phyloP scores from a whole-genome alignment of 2,113 vertebrate genomes.

The Ailuropoda melanoleuca region DNA sequence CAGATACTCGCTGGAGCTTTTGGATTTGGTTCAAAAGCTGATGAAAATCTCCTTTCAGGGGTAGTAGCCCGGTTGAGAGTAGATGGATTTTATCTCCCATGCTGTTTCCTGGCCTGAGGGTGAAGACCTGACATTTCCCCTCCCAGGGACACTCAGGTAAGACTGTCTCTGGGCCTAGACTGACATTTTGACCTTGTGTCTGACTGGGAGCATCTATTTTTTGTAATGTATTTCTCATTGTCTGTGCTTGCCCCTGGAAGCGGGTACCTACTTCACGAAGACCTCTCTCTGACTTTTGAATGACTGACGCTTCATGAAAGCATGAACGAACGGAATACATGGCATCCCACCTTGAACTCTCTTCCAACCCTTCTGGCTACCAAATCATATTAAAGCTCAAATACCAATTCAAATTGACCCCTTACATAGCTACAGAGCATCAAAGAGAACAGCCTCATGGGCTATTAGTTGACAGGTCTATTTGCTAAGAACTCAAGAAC shows the following conservation, averaged over 20 bases:
- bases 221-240: background rate
- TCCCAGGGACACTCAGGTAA: background rate
- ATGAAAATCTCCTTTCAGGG: background rate
- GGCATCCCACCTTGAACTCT: background rate
- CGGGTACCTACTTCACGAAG: background rate
- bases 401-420: slow-evolving; percentile 31
- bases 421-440: background rate
- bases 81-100: background rate
- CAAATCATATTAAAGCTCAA: slow-evolving; percentile 43
- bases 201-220: background rate
- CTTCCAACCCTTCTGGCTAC: background rate
- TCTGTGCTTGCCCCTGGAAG: background rate
- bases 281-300: slow-evolving; percentile 20
- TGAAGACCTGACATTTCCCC: background rate
- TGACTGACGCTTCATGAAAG: background rate
- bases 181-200: background rate
- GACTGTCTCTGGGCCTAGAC: background rate
- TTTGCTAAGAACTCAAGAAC: slow-evolving; percentile 18
- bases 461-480: background rate
- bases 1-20: background rate
- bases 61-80: background rate
- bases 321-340: background rate
- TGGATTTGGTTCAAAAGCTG: background rate
- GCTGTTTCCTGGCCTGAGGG: background rate
- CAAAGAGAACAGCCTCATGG: background rate